Evolutionary conservation across 2,797 vertebrate species (phyloP).

Genomic region (Brachyalestes nurse): DNA sequence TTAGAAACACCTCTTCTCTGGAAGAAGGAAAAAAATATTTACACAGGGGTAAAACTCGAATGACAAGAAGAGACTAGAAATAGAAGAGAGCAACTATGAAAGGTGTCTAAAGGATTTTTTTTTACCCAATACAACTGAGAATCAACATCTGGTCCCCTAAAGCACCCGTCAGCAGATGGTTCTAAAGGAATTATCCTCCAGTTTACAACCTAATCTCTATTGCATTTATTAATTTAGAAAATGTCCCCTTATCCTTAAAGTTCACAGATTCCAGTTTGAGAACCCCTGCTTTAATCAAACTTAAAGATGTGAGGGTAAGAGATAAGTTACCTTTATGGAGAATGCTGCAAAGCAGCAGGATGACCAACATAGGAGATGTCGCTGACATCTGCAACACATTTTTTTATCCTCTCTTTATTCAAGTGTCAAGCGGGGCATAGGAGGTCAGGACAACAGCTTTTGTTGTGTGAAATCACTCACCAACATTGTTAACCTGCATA

Average conservation of each 20-base stretch:
- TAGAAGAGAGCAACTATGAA: background rate
- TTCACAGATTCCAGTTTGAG: background rate
- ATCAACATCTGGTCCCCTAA: background rate
- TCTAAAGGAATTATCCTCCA: background rate
- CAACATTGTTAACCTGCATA: background rate
- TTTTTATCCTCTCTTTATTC: background rate
- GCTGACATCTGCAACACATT: conserved; percentile 1
- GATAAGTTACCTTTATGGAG: background rate
- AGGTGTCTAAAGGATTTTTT: background rate
- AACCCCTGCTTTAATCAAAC: background rate
- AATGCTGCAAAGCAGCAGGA: background rate
- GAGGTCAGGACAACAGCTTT: background rate
- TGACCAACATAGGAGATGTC: background rate
- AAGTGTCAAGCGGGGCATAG: no score
- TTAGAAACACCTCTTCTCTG: no score
- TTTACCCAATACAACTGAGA: background rate
- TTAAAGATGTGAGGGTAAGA: background rate
- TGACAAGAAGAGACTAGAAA: no score
- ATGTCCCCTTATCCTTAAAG: background rate
- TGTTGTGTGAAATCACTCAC: background rate
- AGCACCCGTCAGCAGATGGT: background rate
- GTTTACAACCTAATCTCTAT: background rate
- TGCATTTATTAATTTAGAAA: background rate
- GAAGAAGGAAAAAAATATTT: no score
- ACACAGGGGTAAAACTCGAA: no score